Evolutionary conservation across 2,888 invertebrate species (phyloP).

Genomic region (Trilocha varians): DNA sequence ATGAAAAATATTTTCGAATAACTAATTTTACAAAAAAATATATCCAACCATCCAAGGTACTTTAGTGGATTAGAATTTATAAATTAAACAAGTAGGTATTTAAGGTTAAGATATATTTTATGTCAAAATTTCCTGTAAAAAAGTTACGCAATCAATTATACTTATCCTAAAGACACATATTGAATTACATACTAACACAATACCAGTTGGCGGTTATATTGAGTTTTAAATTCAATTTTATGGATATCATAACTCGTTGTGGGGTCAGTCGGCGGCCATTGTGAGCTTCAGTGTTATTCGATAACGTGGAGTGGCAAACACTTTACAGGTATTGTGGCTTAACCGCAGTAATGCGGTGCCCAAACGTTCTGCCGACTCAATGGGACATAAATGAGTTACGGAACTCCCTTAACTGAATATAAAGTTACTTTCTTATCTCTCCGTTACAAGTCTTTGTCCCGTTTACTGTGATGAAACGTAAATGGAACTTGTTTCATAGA

Average conservation of each 20-base stretch:
- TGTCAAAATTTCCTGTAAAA: too few species aligned
- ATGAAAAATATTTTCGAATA: too few species aligned
- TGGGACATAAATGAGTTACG: slow-evolving; percentile 1
- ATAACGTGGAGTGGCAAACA: slow-evolving; percentile 24
- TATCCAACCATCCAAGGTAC: too few species aligned
- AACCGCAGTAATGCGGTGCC: slow-evolving; percentile 16
- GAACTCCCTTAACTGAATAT: not conserved
- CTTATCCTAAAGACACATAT: too few species aligned
- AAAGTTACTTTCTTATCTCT: not conserved
- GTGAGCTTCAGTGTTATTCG: slow-evolving; percentile 21
- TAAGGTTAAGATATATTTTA: too few species aligned
- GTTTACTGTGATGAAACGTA: not conserved
- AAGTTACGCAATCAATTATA: too few species aligned
- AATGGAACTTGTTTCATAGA: not conserved
- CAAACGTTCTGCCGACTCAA: slow-evolving; percentile 2
- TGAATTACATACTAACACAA: too few species aligned
- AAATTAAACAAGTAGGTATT: too few species aligned
- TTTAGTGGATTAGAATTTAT: too few species aligned
- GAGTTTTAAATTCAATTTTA: not conserved
- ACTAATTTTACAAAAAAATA: too few species aligned
- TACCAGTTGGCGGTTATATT: too few species aligned
- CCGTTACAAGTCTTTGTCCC: not conserved
- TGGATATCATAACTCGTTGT: slow-evolving; percentile 4
- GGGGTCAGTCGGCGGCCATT: slow-evolving; percentile 24
- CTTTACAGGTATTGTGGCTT: slow-evolving; percentile 25